phyloP scores from a whole-genome alignment of 2,797 vertebrate species.

The Falco peregrinus region DNA sequence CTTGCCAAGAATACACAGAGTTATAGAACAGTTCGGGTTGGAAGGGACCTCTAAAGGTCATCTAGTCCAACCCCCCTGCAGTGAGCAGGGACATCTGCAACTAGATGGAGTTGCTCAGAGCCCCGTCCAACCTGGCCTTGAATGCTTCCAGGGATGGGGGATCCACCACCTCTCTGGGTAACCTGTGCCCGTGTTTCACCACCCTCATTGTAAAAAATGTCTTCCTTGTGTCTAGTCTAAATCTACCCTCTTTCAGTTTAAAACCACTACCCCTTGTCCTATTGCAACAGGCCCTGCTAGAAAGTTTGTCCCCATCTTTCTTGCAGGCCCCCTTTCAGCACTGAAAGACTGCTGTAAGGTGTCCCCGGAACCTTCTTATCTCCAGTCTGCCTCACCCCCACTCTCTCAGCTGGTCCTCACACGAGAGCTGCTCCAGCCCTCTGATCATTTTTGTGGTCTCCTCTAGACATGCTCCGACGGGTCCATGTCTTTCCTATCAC shows the following conservation, averaged over 20 bases:
- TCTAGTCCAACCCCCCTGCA: neutral
- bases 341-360: too few species aligned
- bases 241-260: neutral
- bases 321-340: too few species aligned
- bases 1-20: neutral
- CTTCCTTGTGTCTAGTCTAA: neutral
- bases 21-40: neutral
- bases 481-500: neutral
- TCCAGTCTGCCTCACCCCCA: neutral
- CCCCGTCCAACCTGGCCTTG: neutral
- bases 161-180: neutral
- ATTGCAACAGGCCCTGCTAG: too few species aligned
- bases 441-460: neutral
- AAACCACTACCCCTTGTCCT: neutral
- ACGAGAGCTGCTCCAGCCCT: neutral
- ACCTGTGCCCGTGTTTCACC: neutral
- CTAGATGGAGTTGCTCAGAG: neutral
- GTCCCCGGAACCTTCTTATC: neutral
- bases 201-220: neutral
- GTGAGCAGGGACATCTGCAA: neutral
- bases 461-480: neutral
- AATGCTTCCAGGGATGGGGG: neutral
- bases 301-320: too few species aligned
- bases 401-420: neutral
- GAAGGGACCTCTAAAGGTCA: neutral